phyloP scores from a whole-genome alignment of 2,888 invertebrate species.

The Dorcus parallelipipedus region DNA sequence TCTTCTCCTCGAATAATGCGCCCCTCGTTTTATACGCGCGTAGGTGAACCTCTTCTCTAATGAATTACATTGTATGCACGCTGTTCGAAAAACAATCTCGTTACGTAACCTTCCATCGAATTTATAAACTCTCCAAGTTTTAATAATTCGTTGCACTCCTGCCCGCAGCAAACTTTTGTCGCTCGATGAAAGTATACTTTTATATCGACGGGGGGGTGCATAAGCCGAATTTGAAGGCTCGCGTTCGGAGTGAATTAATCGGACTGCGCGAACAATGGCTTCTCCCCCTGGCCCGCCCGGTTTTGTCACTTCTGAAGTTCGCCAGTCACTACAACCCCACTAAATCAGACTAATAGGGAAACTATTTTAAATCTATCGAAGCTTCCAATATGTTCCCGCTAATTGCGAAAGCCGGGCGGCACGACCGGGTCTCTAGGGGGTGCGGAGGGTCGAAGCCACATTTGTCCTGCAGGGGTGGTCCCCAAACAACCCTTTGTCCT shows the following conservation, averaged over 20 bases:
- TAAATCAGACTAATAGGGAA: conserved; percentile 18
- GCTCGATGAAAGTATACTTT: too few species aligned
- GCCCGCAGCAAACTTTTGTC: too few species aligned
- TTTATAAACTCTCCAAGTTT: too few species aligned
- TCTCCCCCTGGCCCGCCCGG: not conserved
- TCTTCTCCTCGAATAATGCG: not conserved
- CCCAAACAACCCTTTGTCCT: conserved; percentile 39
- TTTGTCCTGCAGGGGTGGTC: conserved; percentile 36
- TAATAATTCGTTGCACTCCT: too few species aligned
- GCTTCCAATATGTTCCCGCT: conserved; percentile 33
- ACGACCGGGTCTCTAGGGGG: conserved; percentile 25
- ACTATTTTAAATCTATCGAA: conserved; percentile 28
- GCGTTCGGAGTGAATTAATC: too few species aligned
- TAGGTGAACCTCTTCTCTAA: not conserved
- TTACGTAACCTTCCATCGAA: too few species aligned
- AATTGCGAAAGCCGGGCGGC: conserved; percentile 30
- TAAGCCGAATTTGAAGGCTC: too few species aligned
- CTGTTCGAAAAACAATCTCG: not conserved
- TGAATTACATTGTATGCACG: not conserved
- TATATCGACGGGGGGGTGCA: too few species aligned
- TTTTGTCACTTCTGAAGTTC: conserved; percentile 12
- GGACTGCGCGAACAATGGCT: too few species aligned
- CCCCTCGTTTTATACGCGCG: not conserved
- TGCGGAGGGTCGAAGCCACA: conserved; percentile 27
- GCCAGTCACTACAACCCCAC: conserved; percentile 12